Conservation (phyloP, 2,113 vertebrate genomes). For the Rhinoderma darwinii region DNA sequence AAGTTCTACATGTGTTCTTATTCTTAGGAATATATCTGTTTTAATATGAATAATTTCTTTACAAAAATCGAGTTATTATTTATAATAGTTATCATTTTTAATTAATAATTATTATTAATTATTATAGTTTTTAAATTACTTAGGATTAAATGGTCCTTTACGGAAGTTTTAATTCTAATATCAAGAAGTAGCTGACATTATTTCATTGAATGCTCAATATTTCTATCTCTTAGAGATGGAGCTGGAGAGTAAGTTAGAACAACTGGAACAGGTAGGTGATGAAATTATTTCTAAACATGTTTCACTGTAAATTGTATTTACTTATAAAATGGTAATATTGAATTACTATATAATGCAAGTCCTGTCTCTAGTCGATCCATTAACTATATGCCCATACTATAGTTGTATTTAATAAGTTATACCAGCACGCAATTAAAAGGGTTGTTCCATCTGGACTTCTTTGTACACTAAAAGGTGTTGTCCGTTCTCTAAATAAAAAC, state of each 20-base stretch:
- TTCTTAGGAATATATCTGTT: neutral
- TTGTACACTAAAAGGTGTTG: too few relatives aligned
- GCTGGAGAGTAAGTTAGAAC: conserved; percentile 68
- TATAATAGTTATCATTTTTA: too few relatives aligned
- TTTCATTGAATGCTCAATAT: neutral
- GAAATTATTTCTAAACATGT: neutral
- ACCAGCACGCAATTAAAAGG: too few relatives aligned
- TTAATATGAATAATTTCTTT: too few relatives aligned
- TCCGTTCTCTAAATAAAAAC: too few relatives aligned
- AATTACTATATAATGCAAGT: neutral
- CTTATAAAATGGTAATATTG: neutral
- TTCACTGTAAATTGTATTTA: neutral
- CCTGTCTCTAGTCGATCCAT: neutral
- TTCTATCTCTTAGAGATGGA: conserved; percentile 64
- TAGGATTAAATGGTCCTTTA: too few relatives aligned
- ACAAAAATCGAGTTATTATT: too few relatives aligned
- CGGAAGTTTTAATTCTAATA: neutral
- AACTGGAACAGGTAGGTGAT: conserved; percentile 68
- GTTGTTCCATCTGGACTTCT: too few relatives aligned
- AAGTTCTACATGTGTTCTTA: neutral
- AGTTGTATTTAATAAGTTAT: too few relatives aligned
- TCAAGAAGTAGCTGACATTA: neutral
- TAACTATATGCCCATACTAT: neutral
- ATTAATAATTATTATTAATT: too few relatives aligned
- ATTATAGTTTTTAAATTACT: too few relatives aligned